Conservation (phyloP, 2,797 vertebrate species). For the Caiman crocodilus region DNA sequence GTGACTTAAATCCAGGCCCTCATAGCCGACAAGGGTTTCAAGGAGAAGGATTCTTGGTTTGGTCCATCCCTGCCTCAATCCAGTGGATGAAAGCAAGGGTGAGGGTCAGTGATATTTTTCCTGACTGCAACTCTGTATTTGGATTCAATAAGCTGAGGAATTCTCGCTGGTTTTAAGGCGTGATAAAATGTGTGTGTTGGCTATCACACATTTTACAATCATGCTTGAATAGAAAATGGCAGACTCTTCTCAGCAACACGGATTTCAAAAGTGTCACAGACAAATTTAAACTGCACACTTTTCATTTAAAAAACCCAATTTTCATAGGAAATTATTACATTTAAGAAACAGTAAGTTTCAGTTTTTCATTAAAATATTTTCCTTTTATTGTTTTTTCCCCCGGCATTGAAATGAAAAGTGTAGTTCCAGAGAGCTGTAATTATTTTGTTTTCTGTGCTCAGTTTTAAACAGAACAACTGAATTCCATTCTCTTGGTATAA, state of each 20-base stretch:
- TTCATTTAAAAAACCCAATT: background rate
- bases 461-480: no score
- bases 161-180: no score
- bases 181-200: background rate
- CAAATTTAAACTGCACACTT: background rate
- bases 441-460: no score
- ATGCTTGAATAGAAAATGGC: background rate
- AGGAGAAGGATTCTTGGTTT: background rate
- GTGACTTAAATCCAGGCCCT: background rate
- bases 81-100: background rate
- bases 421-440: no score
- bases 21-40: background rate
- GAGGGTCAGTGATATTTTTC: background rate
- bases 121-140: no score
- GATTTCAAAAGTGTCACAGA: background rate
- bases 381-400: background rate
- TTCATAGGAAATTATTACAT: background rate
- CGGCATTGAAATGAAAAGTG: background rate
- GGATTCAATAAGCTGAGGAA: no score
- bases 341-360: background rate
- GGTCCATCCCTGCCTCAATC: background rate
- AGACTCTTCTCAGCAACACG: background rate
- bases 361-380: background rate
- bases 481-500: no score
- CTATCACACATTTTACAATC: background rate